Percentiles rank a stretch among this genome's conserved stretches.
Conservation (phyloP, 2,113 vertebrate species). For the Cinclus cinclus region DNA sequence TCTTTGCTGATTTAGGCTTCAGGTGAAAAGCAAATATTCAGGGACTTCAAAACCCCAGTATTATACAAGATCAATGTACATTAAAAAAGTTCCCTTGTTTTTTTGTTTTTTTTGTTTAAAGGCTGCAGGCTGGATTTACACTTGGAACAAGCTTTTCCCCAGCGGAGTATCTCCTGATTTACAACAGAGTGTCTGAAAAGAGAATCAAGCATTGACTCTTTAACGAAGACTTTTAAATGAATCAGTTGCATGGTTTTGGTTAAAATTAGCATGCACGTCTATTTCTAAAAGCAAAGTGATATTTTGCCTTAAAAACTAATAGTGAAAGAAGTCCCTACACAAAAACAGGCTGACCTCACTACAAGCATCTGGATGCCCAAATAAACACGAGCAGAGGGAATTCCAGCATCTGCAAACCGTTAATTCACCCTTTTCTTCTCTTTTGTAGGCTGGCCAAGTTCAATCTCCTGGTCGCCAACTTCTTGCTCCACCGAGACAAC, state of each 20-base stretch:
- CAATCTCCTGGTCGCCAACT: slow-evolving; percentile 52
- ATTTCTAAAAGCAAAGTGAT: slow-evolving; percentile 48
- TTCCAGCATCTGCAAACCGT: slow-evolving; percentile 65
- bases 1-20: background rate
- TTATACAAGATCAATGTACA: background rate
- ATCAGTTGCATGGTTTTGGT: slow-evolving; percentile 12
- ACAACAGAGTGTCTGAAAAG: slow-evolving; percentile 14
- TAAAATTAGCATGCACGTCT: slow-evolving; percentile 37
- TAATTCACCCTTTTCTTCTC: slow-evolving; percentile 63
- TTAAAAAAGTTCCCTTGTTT: background rate
- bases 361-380: slow-evolving; percentile 57
- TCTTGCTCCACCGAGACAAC: slow-evolving; percentile 51
- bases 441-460: slow-evolving; percentile 59
- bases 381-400: slow-evolving; percentile 27
- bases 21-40: slow-evolving; percentile 29
- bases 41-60: background rate
- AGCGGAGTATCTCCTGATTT: slow-evolving; percentile 19
- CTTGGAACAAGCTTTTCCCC: slow-evolving; percentile 11
- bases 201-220: slow-evolving; percentile 10
- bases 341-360: slow-evolving; percentile 18
- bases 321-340: background rate
- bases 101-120: slow-evolving; percentile 7
- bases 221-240: slow-evolving; percentile 31
- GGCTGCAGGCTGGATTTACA: slow-evolving; percentile 15
- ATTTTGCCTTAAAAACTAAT: slow-evolving; percentile 10